phyloP scores from a whole-genome alignment of 2,113 vertebrate genomes.

The Osmerus eperlanus region DNA sequence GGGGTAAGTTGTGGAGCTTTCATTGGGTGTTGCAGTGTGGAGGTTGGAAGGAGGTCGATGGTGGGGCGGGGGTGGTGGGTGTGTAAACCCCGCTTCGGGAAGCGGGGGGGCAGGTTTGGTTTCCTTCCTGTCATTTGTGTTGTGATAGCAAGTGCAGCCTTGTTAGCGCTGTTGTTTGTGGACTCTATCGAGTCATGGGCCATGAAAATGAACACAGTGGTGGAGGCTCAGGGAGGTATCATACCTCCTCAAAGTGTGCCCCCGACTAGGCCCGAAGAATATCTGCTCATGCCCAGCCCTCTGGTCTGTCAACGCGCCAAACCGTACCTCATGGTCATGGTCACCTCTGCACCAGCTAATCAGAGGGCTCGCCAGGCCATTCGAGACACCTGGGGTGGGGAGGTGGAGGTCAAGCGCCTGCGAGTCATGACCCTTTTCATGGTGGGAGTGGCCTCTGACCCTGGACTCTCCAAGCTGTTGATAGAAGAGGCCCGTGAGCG shows the following conservation, averaged over 20 bases:
- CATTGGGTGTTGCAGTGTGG: conserved; percentile 5
- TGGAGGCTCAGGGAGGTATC: conserved; percentile 39
- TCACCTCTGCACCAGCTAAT: conserved; percentile 74
- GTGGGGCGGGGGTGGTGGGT: conserved; percentile 55
- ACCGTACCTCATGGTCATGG: conserved; percentile 78
- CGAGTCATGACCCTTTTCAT: conserved; percentile 79
- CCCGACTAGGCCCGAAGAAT: conserved; percentile 64
- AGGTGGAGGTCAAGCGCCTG: conserved; percentile 61
- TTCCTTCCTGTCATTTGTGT: conserved; percentile 38
- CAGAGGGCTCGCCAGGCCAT: conserved; percentile 73
- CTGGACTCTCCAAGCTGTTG: conserved; percentile 62
- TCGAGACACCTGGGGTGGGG: conserved; percentile 80
- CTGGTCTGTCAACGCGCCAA: conserved; percentile 66
- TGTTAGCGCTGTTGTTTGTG: conserved; percentile 65
- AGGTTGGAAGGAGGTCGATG: conserved; percentile 48
- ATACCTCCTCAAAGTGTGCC: conserved; percentile 60
- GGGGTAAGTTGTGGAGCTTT: neutral
- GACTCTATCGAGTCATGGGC: conserved; percentile 71
- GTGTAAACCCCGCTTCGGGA: conserved; percentile 59
- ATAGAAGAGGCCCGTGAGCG: conserved; percentile 67
- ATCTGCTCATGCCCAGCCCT: conserved; percentile 67
- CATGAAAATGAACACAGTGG: conserved; percentile 54
- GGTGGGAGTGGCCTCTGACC: conserved; percentile 68
- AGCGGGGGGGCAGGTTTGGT: conserved; percentile 48
- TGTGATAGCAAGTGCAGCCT: neutral